Conservation (phyloP, 2,888 invertebrate species). For the Parnassius orleans region DNA sequence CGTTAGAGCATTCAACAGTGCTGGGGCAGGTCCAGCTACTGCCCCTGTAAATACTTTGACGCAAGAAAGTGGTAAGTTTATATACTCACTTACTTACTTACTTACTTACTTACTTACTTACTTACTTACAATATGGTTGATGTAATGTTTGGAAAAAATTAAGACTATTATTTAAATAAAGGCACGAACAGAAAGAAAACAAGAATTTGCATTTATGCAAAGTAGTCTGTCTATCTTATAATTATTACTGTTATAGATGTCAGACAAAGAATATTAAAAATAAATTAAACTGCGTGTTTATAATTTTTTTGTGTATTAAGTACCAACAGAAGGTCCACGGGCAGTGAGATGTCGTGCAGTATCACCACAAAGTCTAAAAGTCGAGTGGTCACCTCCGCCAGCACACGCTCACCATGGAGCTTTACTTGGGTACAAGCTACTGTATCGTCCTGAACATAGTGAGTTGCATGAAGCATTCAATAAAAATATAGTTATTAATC, state of each 20-base stretch:
- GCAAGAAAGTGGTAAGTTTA: constrained; percentile 87
- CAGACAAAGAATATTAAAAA: too few relatives aligned
- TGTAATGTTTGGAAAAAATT: too few relatives aligned
- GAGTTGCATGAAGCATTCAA: constrained; percentile 40
- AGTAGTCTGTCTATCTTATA: too few relatives aligned
- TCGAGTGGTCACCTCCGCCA: constrained; percentile 89
- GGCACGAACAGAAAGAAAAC: too few relatives aligned
- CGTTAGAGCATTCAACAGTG: constrained; percentile 92
- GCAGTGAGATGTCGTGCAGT: constrained; percentile 87
- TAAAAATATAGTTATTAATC: too few relatives aligned
- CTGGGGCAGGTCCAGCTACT: constrained; percentile 91
- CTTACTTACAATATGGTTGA: too few relatives aligned
- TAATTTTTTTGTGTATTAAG: constrained; percentile 51
- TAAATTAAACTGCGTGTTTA: too few relatives aligned
- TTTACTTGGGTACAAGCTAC: constrained; percentile 91
- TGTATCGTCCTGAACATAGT: constrained; percentile 85
- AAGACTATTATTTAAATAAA: too few relatives aligned
- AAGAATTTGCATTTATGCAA: too few relatives aligned
- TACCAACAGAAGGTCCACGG: constrained; percentile 89
- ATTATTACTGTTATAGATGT: too few relatives aligned
- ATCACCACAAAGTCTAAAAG: constrained; percentile 89
- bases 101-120: not conserved
- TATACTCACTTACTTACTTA: not conserved
- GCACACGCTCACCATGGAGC: constrained; percentile 87
- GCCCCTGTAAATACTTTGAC: constrained; percentile 88